Evolutionary conservation across 2,888 invertebrate genomes (phyloP).

Genomic region (Agrotis ipsilon): DNA sequence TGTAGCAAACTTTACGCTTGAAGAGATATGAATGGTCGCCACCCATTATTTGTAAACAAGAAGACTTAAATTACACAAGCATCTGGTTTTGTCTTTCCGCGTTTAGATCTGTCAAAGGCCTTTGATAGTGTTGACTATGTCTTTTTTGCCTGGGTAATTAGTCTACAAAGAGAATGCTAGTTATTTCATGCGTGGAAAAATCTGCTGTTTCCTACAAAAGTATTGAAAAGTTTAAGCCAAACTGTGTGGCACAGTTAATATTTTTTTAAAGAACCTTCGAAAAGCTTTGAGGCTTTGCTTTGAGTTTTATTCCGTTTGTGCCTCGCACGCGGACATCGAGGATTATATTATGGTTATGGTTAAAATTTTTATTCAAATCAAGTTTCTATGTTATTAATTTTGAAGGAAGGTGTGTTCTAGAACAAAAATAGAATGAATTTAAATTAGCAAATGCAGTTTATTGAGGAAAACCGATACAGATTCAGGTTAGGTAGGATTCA

Average conservation of each 20-base stretch:
- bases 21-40: constrained; percentile 16
- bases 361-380: neutral
- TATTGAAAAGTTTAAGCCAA: too few relatives aligned
- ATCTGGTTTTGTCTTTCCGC: constrained; percentile 27
- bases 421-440: neutral
- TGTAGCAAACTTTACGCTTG: constrained; percentile 38
- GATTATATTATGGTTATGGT: too few relatives aligned
- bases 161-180: neutral
- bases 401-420: neutral
- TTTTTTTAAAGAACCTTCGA: too few relatives aligned
- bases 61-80: constrained; percentile 9
- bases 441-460: neutral
- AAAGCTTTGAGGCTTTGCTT: too few relatives aligned
- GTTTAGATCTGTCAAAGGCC: constrained; percentile 36
- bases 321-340: too few relatives aligned
- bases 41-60: constrained; percentile 27
- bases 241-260: too few relatives aligned
- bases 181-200: neutral
- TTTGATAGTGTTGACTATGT: constrained; percentile 33
- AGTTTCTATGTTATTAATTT: neutral
- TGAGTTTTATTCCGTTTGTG: too few relatives aligned
- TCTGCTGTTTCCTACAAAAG: too few relatives aligned
- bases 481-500: constrained; percentile 2
- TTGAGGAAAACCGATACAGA: constrained; percentile 12
- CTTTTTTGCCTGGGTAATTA: neutral